Conservation (phyloP, 2,888 invertebrate genomes). For the Desoria tigrina region DNA sequence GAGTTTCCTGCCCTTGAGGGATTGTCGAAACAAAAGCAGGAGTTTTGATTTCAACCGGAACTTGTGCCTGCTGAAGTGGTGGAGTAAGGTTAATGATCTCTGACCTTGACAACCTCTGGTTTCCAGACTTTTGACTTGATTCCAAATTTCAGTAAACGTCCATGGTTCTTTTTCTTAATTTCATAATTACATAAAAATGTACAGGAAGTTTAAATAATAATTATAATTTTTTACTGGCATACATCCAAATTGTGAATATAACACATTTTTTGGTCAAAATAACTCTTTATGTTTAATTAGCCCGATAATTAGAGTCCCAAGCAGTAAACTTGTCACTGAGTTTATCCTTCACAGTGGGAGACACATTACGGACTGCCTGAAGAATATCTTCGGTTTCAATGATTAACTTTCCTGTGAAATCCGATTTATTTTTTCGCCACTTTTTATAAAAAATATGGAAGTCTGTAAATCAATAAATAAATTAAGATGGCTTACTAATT, state of each 20-base stretch:
- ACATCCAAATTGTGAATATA: too few relatives aligned
- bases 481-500: slow-evolving; percentile 40
- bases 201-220: too few relatives aligned
- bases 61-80: too few relatives aligned
- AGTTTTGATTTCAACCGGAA: too few relatives aligned
- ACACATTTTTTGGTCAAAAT: neutral
- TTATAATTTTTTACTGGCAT: too few relatives aligned
- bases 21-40: too few relatives aligned
- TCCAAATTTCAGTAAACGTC: too few relatives aligned
- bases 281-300: neutral
- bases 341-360: slow-evolving; percentile 43
- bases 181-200: too few relatives aligned
- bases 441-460: neutral
- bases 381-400: slow-evolving; percentile 44
- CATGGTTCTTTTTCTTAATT: too few relatives aligned
- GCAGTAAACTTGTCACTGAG: slow-evolving; percentile 39
- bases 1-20: neutral
- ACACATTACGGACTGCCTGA: slow-evolving; percentile 32
- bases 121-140: too few relatives aligned
- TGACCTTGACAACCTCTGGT: too few relatives aligned
- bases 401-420: slow-evolving; percentile 39
- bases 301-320: slow-evolving; percentile 38
- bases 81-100: too few relatives aligned
- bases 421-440: neutral
- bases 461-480: neutral